Percentiles rank a stretch among this genome's conserved stretches.
Evolutionary conservation across 2,113 vertebrate genomes (phyloP).

Genomic region (Plestiodon gilberti): DNA sequence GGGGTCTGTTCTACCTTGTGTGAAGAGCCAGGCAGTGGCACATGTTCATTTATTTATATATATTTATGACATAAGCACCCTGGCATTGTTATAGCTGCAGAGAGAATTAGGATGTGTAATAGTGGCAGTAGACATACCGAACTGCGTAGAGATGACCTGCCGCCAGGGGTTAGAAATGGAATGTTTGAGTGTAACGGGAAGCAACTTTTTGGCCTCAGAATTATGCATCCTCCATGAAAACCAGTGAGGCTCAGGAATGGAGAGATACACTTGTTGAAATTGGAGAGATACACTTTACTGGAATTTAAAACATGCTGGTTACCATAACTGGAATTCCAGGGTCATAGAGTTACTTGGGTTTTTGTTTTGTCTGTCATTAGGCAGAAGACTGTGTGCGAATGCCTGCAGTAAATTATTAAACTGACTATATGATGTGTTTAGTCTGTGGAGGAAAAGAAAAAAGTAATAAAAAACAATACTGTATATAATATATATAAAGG

Average conservation of each 20-base stretch:
- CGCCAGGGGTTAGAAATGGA: slow-evolving; percentile 30
- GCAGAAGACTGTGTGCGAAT: slow-evolving; percentile 9
- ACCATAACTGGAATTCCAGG: slow-evolving; percentile 60
- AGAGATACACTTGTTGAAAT: slow-evolving; percentile 73
- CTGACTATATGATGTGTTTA: neutral
- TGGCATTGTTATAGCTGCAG: slow-evolving; percentile 9
- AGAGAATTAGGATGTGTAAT: slow-evolving; percentile 31
- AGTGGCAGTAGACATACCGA: slow-evolving; percentile 2
- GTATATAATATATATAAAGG: too few species aligned
- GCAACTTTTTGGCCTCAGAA: slow-evolving; percentile 18
- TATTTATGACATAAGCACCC: neutral
- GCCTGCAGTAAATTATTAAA: slow-evolving; percentile 1
- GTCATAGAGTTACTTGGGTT: slow-evolving; percentile 31
- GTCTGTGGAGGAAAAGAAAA: neutral
- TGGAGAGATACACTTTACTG: slow-evolving; percentile 64
- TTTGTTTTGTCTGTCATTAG: slow-evolving; percentile 14
- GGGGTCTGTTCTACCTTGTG: neutral
- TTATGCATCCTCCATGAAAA: slow-evolving; percentile 34
- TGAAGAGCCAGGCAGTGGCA: neutral
- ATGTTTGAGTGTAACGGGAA: slow-evolving; percentile 37
- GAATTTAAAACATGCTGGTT: slow-evolving; percentile 72
- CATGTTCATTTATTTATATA: neutral
- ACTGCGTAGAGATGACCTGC: slow-evolving; percentile 18
- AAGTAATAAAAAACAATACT: neutral
- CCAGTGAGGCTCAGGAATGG: slow-evolving; percentile 45